These are phyloP conservation scores for Tipula vernalis DNA, from an alignment of 2,888 invertebrate species.

Conservation along the genomic window DNA sequence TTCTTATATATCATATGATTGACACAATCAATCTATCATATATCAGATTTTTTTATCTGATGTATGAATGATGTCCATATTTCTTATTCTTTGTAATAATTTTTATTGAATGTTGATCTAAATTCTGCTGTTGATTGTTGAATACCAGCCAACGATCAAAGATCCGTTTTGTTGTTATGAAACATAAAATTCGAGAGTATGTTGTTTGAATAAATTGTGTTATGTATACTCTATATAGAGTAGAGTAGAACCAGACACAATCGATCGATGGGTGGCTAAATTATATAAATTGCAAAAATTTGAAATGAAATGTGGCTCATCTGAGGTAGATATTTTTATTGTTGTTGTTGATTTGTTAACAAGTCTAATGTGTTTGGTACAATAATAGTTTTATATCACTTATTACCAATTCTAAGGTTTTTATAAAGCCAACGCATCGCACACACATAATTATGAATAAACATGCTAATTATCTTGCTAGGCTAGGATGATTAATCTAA, in stretches of 20 bases:
- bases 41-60: neutral
- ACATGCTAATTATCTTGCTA: neutral
- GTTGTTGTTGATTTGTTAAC: too few relatives aligned
- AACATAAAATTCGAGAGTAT: neutral
- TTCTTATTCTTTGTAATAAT: neutral
- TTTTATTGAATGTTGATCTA: neutral
- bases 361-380: too few relatives aligned
- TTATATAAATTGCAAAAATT: neutral
- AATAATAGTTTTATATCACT: neutral
- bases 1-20: neutral
- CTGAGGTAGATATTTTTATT: neutral
- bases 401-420: neutral
- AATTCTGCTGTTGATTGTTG: neutral
- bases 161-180: neutral
- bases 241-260: neutral
- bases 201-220: neutral
- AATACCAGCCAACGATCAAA: neutral
- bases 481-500: neutral
- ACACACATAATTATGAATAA: neutral
- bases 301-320: neutral
- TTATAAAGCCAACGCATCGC: neutral
- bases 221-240: neutral
- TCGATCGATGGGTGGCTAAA: neutral
- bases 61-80: neutral
- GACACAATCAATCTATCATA: slow-evolving; percentile 4